Evolutionary conservation across 2,797 vertebrate genomes (phyloP).

Genomic region (Cryptoprocta ferox): DNA sequence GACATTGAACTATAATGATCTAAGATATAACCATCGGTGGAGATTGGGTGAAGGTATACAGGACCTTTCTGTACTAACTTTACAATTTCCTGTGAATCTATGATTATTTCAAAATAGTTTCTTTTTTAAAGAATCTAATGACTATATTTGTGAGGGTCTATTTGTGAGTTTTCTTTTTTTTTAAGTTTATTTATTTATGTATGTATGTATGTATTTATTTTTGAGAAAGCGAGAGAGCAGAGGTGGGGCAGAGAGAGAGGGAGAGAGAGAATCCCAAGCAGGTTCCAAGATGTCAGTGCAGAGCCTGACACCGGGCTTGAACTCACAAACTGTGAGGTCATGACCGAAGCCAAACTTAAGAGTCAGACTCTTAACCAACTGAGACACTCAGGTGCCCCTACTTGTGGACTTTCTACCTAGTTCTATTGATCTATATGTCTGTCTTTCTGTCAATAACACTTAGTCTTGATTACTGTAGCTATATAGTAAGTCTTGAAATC

Average conservation of each 20-base stretch:
- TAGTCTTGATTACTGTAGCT: not conserved
- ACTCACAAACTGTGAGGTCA: too few species aligned
- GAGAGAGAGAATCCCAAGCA: too few species aligned
- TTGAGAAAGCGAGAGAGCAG: too few species aligned
- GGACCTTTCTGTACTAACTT: not conserved
- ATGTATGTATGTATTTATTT: too few species aligned
- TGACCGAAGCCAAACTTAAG: too few species aligned
- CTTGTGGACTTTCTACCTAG: not conserved
- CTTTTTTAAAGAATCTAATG: not conserved
- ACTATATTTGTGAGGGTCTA: not conserved
- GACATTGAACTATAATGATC: not conserved
- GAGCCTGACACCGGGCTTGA: too few species aligned
- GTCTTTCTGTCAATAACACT: not conserved
- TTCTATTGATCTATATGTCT: not conserved
- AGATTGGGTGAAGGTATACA: not conserved
- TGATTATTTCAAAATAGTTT: slow-evolving; percentile 15
- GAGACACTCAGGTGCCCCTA: not conserved
- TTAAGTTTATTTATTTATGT: too few species aligned
- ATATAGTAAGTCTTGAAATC: not conserved
- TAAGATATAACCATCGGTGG: not conserved
- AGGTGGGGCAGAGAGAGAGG: too few species aligned
- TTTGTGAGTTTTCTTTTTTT: not conserved
- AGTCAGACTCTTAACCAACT: too few species aligned
- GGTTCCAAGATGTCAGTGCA: too few species aligned
- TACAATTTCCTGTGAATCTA: not conserved